phyloP scores from a whole-genome alignment of 2,797 vertebrate species.

The Chaunax sp. region DNA sequence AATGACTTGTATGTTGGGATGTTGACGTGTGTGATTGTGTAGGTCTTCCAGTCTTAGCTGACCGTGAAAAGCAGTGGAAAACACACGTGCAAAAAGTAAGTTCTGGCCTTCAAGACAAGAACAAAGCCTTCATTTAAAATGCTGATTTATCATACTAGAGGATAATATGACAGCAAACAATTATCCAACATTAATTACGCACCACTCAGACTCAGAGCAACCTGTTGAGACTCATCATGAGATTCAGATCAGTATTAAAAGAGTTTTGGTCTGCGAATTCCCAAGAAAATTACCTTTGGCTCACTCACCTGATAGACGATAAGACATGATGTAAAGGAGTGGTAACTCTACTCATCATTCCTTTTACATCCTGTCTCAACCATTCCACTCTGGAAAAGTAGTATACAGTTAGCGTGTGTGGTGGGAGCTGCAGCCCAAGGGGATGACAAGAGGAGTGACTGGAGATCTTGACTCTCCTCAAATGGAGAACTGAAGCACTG shows the following conservation, averaged over 20 bases:
- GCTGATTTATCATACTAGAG: not conserved
- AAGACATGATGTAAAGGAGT: constrained; percentile 4
- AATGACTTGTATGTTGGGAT: constrained; percentile 49
- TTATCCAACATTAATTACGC: constrained; percentile 2
- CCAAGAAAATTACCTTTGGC: constrained; percentile 25
- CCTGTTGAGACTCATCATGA: not conserved
- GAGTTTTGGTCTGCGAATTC: not conserved
- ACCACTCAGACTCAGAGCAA: not conserved
- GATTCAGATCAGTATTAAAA: constrained; percentile 2
- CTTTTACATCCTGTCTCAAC: not conserved
- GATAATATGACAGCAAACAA: constrained; percentile 7
- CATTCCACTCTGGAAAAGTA: not conserved
- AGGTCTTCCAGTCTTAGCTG: constrained; percentile 24
- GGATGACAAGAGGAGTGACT: too few species aligned
- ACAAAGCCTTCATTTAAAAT: constrained; percentile 4
- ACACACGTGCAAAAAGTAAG: not conserved
- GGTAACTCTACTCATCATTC: not conserved
- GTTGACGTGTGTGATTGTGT: constrained; percentile 6
- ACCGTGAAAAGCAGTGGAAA: constrained; percentile 29
- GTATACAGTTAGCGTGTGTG: constrained; percentile 3
- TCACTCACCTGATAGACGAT: constrained; percentile 12
- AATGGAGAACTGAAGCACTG: too few species aligned
- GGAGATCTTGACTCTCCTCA: too few species aligned
- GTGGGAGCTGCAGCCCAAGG: constrained; percentile 3
- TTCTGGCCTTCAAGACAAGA: not conserved